Base-by-base conservation (phyloP, 2,888 invertebrate species). In the Campoletis raptor region DNA sequence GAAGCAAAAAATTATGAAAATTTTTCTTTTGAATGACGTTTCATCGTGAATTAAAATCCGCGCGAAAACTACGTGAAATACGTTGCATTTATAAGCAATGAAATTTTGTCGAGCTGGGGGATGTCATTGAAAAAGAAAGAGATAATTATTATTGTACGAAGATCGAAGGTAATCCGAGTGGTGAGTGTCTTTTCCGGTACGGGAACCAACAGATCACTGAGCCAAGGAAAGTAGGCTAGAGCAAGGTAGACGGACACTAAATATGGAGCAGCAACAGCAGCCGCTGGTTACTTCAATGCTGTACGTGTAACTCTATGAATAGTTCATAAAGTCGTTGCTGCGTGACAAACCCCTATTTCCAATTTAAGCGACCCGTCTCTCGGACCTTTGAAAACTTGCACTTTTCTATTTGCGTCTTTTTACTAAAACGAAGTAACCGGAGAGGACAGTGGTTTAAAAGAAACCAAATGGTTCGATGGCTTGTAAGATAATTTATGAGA, bases 301-400 rank as follows among this genome's bases (percentile, higher is more conserved):
- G 67, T n/a, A n/a, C n/a, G n/a, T 21, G 42, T 66, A 67, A 79
- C 67, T 73, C 78, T 79, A 83, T 83, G 83, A 83, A 83, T 83
- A 83, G 79, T 83, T 79, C 67, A 83, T 74, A 83, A 79, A 79
- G 67, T 77, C 77, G 83, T 80, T 79, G 79, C 79, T 74, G 79
- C 69, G 74, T 84, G 83, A 79, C 83, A 79, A 54, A 57, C 45
- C 57, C 73, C 48, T 67, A 84, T 84, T 84, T 67, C 57, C 73
- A 67, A 57, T 73, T 79, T 79, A 74, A 64, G 79, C 79, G 42
- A 15, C 61, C 30, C 52, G 30, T 8, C 30, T 8, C 30, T 78
- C 54, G n/a, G 72, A 74, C 73, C 79, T 57, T 54, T 67, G 83
- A 42, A 83, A 72, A 78, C 48, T 67, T 48, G 24, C 73, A 57